Percentiles rank a stretch among this genome's conserved stretches.
These are phyloP conservation scores for Noctua janthina DNA, from an alignment of 2,888 invertebrate species.

Conservation along the genomic window DNA sequence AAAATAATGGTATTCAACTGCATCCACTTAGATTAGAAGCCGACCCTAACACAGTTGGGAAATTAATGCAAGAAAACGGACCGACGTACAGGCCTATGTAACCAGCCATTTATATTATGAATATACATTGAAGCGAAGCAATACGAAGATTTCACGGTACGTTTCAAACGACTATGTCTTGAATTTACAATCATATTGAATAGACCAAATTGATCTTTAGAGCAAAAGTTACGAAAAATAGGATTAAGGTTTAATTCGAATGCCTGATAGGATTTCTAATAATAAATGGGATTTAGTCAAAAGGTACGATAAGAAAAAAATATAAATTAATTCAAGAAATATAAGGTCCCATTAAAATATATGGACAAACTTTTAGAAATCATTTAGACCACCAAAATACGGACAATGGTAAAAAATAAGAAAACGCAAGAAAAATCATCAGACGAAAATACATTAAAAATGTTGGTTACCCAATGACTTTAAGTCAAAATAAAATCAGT, in stretches of 20 bases:
- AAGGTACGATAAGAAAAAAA: background rate
- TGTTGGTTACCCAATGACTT: too few relatives aligned
- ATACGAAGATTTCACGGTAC: background rate
- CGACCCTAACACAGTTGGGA: too few relatives aligned
- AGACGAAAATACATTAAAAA: too few relatives aligned
- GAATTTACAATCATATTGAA: slow-evolving; percentile 2
- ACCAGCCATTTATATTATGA: background rate
- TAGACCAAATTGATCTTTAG: background rate
- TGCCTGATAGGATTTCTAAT: slow-evolving; percentile 16
- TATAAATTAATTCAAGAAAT: background rate
- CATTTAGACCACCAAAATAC: too few relatives aligned
- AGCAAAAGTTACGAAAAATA: slow-evolving; percentile 2
- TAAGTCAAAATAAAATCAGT: too few relatives aligned
- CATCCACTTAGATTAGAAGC: background rate
- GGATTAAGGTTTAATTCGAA: background rate
- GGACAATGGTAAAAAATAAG: too few relatives aligned
- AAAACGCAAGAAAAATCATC: too few relatives aligned
- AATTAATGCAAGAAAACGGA: background rate
- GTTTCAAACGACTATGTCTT: background rate
- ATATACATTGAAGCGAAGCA: background rate
- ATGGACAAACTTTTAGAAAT: too few relatives aligned
- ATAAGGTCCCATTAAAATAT: background rate
- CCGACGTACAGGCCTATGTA: background rate
- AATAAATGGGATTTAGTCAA: slow-evolving; percentile 18
- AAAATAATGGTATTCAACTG: background rate